Conservation (phyloP, 2,113 vertebrate genomes). For the Sceloporus tristichus region DNA sequence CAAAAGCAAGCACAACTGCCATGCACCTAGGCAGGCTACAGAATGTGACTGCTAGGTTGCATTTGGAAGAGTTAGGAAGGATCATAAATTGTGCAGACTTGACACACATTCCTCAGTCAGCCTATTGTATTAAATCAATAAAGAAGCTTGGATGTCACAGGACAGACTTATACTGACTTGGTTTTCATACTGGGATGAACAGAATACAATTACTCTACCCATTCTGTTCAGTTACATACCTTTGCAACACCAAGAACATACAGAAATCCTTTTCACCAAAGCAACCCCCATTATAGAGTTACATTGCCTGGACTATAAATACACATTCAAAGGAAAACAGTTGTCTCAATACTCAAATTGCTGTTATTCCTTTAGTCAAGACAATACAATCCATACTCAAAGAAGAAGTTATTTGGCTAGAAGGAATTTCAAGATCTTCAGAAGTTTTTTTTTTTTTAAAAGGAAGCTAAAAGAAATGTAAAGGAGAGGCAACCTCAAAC, state of each 20-base stretch:
- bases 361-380: neutral
- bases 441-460: neutral
- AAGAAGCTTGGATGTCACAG: neutral
- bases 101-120: neutral
- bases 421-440: neutral
- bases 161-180: neutral
- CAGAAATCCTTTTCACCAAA: neutral
- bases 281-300: neutral
- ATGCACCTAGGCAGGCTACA: neutral
- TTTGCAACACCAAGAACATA: neutral
- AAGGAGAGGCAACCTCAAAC: neutral
- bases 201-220: neutral
- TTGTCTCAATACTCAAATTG: neutral
- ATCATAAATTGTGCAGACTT: neutral
- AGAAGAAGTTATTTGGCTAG: neutral
- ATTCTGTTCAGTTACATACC: fast-evolving
- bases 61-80: neutral
- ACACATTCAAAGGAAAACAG: neutral
- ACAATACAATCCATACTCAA: neutral
- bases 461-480: neutral
- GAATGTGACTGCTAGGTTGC: neutral
- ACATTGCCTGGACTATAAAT: neutral
- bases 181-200: neutral
- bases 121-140: neutral
- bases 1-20: neutral